phyloP scores from a whole-genome alignment of 1,140 invertebrate species.

The Lanistes nyassanus region DNA sequence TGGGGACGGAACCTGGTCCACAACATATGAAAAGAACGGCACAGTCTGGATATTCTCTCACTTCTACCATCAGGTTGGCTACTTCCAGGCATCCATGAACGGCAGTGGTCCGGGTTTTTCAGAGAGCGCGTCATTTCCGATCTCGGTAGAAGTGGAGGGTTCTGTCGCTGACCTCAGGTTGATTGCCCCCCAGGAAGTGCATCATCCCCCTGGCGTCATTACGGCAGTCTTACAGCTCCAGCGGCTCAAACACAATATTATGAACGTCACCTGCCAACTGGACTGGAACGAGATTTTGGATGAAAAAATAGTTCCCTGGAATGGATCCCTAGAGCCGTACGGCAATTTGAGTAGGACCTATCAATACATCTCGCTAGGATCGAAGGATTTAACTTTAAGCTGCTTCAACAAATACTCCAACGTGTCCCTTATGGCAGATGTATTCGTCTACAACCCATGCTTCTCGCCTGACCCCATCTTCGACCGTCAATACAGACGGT shows the following conservation, averaged over 20 bases:
- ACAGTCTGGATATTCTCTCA: not conserved
- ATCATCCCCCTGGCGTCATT: not conserved
- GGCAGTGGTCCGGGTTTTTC: not conserved
- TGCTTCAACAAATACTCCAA: not conserved
- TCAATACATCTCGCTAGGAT: not conserved
- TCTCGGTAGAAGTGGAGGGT: not conserved
- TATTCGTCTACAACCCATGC: not conserved
- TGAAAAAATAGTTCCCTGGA: no score
- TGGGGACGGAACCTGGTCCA: constrained; percentile 1
- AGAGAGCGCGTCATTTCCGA: not conserved
- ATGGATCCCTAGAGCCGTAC: not conserved
- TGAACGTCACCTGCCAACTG: not conserved
- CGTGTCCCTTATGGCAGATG: not conserved
- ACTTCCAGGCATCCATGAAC: not conserved
- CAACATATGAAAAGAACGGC: no score
- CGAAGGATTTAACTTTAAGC: not conserved
- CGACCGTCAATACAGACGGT: not conserved
- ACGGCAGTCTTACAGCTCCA: not conserved
- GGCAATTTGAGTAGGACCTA: not conserved
- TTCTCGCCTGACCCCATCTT: constrained; percentile 9
- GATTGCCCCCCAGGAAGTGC: not conserved
- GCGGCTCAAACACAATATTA: not conserved
- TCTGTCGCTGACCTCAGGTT: not conserved
- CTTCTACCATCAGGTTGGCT: not conserved
- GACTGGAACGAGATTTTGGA: not conserved